These are phyloP conservation scores for Drosophila multiciliata DNA, from an alignment of 2,888 invertebrate genomes.

Conservation along the genomic window DNA sequence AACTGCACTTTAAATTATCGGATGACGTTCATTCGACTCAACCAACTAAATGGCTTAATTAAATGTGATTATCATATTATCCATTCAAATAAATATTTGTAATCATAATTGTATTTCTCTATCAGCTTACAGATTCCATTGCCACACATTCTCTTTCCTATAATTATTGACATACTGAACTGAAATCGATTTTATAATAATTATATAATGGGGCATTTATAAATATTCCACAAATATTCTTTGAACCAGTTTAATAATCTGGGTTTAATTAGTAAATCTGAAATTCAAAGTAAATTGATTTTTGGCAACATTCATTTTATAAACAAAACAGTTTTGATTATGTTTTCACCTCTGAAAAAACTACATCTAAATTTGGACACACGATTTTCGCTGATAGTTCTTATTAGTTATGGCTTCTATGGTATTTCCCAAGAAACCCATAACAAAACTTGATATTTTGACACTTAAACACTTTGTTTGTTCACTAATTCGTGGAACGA, in stretches of 20 bases:
- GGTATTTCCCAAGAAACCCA: neutral
- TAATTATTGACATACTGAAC: neutral
- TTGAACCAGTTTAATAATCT: neutral
- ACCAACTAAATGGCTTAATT: neutral
- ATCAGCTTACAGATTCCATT: neutral
- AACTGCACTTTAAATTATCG: conserved; percentile 5
- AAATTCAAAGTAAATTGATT: neutral
- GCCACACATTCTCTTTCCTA: neutral
- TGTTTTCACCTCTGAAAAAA: neutral
- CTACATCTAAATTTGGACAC: neutral
- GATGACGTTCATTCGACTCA: conserved; percentile 6
- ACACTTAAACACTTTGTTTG: neutral
- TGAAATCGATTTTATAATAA: neutral
- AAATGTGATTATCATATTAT: neutral
- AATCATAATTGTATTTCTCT: neutral
- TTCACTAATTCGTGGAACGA: neutral
- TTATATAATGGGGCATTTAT: neutral
- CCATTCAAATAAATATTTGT: neutral
- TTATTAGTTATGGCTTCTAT: neutral
- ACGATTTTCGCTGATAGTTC: neutral
- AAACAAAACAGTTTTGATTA: neutral
- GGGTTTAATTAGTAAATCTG: neutral
- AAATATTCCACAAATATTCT: neutral
- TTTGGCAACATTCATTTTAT: neutral
- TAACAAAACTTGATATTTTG: neutral